Percentiles rank a stretch among this genome's conserved stretches.
Evolutionary conservation across 2,888 invertebrate species (phyloP).

Genomic region (Phaedon cochleariae): DNA sequence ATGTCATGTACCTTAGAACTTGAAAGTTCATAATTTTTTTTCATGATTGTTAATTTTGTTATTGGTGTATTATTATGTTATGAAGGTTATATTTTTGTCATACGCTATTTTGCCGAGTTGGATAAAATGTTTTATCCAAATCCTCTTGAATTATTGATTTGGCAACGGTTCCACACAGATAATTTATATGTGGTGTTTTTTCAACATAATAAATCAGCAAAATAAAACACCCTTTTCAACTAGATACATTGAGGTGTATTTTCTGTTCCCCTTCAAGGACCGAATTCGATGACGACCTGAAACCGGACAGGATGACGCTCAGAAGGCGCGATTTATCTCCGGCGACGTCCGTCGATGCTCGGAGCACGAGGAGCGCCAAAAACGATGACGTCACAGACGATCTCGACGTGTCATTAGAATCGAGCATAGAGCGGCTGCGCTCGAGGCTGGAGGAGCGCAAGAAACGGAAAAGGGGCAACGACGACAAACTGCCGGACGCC

Average conservation of each 20-base stretch:
- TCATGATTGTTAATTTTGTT: too few species aligned
- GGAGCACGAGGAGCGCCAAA: conserved; percentile 37
- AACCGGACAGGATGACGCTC: conserved; percentile 33
- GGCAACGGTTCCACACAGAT: too few species aligned
- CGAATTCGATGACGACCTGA: conserved; percentile 12
- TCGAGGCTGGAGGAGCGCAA: conserved; percentile 49
- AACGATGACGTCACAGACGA: conserved; percentile 41
- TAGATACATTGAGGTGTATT: too few species aligned
- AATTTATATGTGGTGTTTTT: too few species aligned
- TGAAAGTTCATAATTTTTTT: too few species aligned
- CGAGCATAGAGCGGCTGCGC: conserved; percentile 51
- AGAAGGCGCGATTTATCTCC: conserved; percentile 44
- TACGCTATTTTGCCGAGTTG: too few species aligned
- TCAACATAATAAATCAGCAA: conserved; percentile 47
- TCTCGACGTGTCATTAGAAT: conserved; percentile 54
- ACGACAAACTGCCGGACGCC: neutral
- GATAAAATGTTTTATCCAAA: too few species aligned
- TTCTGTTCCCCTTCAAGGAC: neutral
- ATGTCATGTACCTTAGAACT: too few species aligned
- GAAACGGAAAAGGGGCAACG: neutral
- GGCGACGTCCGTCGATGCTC: conserved; percentile 49
- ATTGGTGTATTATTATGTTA: too few species aligned
- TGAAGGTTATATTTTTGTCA: too few species aligned
- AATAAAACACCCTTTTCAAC: too few species aligned
- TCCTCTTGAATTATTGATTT: too few species aligned